Conservation (phyloP, 2,888 invertebrate genomes). For the Eudasyphora cyanicolor region DNA sequence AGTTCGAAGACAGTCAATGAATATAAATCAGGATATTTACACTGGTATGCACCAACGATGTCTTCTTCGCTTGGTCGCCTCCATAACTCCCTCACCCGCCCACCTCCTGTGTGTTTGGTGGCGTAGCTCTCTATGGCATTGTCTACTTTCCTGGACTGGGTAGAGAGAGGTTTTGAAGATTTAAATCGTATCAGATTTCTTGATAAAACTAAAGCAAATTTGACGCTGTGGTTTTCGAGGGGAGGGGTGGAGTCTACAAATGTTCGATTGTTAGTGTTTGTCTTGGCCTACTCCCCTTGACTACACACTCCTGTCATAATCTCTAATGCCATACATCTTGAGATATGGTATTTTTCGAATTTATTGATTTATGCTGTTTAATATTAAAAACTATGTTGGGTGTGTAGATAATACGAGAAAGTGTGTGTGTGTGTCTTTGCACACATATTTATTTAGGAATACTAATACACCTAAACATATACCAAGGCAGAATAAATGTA, state of each 20-base stretch:
- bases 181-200: constrained; percentile 27
- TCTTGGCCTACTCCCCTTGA: not conserved
- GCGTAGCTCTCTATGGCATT: not conserved
- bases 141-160: not conserved
- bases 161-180: constrained; percentile 2
- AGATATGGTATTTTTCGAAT: constrained; percentile 14
- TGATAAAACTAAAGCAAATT: constrained; percentile 26
- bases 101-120: no score
- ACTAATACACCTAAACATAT: no score
- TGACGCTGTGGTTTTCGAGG: not conserved
- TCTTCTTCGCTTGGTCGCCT: not conserved
- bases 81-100: not conserved
- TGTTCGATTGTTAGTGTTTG: not conserved
- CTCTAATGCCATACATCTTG: constrained; percentile 8
- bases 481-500: no score
- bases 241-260: not conserved
- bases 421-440: not conserved
- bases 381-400: constrained; percentile 38
- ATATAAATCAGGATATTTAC: constrained; percentile 52
- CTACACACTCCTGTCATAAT: not conserved
- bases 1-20: constrained; percentile 47
- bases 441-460: not conserved
- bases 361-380: constrained; percentile 41
- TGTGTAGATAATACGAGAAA: not conserved
- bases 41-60: not conserved